Conservation (phyloP, 2,888 invertebrate species). For the Caenorhabditis parvicauda region DNA sequence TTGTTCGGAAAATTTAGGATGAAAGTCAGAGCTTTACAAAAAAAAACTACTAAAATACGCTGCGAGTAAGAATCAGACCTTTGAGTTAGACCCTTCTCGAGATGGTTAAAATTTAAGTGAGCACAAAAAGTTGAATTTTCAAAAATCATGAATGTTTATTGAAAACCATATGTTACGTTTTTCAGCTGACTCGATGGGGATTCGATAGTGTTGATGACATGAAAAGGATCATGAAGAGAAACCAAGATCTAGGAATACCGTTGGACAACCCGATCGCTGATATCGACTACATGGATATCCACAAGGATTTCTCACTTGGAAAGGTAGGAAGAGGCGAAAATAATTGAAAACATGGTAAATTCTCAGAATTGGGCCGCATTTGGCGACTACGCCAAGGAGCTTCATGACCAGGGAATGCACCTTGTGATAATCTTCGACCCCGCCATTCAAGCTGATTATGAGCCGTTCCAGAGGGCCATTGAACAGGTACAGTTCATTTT, state of each 20-base stretch:
- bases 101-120: too few species aligned
- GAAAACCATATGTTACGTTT: too few species aligned
- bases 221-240: conserved; percentile 42
- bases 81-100: too few species aligned
- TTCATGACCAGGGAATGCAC: conserved; percentile 44
- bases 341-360: neutral
- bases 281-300: conserved; percentile 49
- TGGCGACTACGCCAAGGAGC: conserved; percentile 40
- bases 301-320: conserved; percentile 41
- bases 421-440: conserved; percentile 60
- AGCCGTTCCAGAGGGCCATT: conserved; percentile 44
- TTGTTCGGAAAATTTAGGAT: too few species aligned
- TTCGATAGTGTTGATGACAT: conserved; percentile 47
- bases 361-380: conserved; percentile 48
- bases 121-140: too few species aligned
- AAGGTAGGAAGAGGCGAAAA: conserved; percentile 18
- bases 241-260: conserved; percentile 46
- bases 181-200: conserved; percentile 49
- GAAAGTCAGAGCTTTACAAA: too few species aligned
- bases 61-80: too few species aligned
- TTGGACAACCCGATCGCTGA: conserved; percentile 54
- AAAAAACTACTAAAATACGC: too few species aligned
- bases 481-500: conserved; percentile 10
- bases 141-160: neutral
- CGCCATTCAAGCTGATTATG: conserved; percentile 56